phyloP scores from a whole-genome alignment of 2,888 invertebrate species.

The Drosophila planitibia region DNA sequence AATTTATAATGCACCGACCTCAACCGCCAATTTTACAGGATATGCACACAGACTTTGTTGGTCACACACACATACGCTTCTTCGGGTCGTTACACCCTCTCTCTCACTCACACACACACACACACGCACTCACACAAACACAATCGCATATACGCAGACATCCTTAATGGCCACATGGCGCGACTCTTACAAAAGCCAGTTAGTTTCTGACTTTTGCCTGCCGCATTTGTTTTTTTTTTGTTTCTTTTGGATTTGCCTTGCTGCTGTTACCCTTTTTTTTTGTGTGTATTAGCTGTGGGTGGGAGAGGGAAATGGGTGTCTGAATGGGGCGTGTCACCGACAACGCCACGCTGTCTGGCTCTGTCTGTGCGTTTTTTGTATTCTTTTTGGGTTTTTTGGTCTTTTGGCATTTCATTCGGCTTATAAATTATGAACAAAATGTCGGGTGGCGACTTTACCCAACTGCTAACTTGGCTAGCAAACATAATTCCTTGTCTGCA shows the following conservation, averaged over 20 bases:
- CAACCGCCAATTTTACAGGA: conserved; percentile 32
- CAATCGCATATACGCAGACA: conserved; percentile 34
- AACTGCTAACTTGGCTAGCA: conserved; percentile 25
- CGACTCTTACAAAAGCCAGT: conserved; percentile 74
- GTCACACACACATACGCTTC: conserved; percentile 23
- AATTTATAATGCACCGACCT: background rate
- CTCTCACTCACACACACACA: conserved; percentile 10
- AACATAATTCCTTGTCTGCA: conserved; percentile 72
- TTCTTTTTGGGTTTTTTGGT: conserved; percentile 20
- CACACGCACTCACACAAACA: conserved; percentile 18
- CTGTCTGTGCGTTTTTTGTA: conserved; percentile 27
- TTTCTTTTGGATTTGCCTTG: conserved; percentile 8
- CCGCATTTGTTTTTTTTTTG: conserved; percentile 36
- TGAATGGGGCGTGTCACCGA: conserved; percentile 47
- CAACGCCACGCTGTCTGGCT: conserved; percentile 75
- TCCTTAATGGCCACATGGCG: conserved; percentile 73
- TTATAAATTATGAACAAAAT: conserved; percentile 77
- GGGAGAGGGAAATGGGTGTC: conserved; percentile 4
- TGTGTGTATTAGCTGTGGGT: background rate
- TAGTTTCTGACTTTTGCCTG: conserved; percentile 77
- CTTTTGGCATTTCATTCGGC: conserved; percentile 50
- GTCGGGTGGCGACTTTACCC: conserved; percentile 23
- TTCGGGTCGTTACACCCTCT: conserved; percentile 43
- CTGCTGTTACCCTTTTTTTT: conserved; percentile 62
- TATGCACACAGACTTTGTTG: conserved; percentile 27